These are phyloP conservation scores for Pocillopora grandis DNA, from an alignment of 92 coral and sea anemone species.

Conservation along the genomic window DNA sequence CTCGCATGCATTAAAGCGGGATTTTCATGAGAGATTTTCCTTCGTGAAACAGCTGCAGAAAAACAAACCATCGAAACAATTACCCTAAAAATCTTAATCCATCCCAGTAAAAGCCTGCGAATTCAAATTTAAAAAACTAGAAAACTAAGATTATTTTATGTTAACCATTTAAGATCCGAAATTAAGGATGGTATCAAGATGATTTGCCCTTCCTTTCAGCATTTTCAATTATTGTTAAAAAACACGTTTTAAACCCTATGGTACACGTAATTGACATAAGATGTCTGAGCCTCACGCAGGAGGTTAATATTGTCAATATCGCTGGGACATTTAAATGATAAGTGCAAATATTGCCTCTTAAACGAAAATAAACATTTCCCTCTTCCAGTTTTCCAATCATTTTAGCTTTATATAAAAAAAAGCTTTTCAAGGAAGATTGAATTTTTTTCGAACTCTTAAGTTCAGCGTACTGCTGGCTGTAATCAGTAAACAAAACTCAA, in stretches of 20 bases:
- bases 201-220: too few species aligned
- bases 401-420: too few species aligned
- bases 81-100: not conserved
- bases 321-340: not conserved
- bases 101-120: not conserved
- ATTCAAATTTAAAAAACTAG: not conserved
- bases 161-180: too few species aligned
- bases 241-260: not conserved
- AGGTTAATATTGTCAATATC: not conserved
- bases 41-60: slow-evolving; percentile 4
- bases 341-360: not conserved
- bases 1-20: not conserved
- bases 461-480: too few species aligned
- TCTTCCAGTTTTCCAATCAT: not conserved
- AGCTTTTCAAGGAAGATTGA: too few species aligned
- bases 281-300: not conserved
- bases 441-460: too few species aligned
- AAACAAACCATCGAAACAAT: not conserved
- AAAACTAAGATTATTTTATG: not conserved
- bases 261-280: not conserved
- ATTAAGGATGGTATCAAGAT: too few species aligned
- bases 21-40: not conserved
- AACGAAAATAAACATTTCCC: not conserved
- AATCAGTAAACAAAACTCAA: too few species aligned
- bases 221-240: not conserved